These are phyloP conservation scores for Cyclina sinensis DNA, from an alignment of 1,140 invertebrate species.

Conservation along the genomic window DNA sequence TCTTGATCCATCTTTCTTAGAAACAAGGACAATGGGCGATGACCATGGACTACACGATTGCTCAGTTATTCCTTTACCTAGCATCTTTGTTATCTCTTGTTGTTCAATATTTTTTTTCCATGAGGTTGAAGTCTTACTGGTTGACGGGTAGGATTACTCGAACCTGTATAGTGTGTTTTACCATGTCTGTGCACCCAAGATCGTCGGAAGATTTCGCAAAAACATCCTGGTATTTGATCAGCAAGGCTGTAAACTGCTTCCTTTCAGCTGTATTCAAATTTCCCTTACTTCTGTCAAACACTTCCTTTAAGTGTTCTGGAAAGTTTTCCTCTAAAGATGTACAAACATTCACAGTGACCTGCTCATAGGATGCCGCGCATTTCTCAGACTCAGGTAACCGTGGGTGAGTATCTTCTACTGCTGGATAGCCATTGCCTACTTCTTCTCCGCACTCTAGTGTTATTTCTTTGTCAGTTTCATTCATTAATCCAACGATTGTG, in stretches of 20 bases:
- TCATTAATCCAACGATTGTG: not conserved
- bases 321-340: not conserved
- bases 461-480: not conserved
- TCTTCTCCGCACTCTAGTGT: not conserved
- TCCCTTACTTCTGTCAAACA: slow-evolving; percentile 13
- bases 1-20: slow-evolving; percentile 38
- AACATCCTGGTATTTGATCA: slow-evolving; percentile 59
- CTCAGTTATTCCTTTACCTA: slow-evolving; percentile 29
- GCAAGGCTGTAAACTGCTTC: slow-evolving; percentile 8
- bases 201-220: slow-evolving; percentile 66
- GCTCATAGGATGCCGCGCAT: not conserved
- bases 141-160: not conserved
- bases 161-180: slow-evolving; percentile 23
- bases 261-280: not conserved
- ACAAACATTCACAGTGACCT: not conserved
- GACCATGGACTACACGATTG: slow-evolving; percentile 29
- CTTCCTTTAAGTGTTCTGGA: slow-evolving; percentile 26
- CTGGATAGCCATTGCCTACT: not conserved
- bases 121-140: slow-evolving; percentile 8
- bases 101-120: not conserved
- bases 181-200: slow-evolving; percentile 47
- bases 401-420: not conserved
- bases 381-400: too few relatives aligned
- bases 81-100: slow-evolving; percentile 21
- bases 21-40: slow-evolving; percentile 22